These are phyloP conservation scores for Tetheella fluctuosa DNA, from an alignment of 2,888 invertebrate genomes.

Conservation along the genomic window DNA sequence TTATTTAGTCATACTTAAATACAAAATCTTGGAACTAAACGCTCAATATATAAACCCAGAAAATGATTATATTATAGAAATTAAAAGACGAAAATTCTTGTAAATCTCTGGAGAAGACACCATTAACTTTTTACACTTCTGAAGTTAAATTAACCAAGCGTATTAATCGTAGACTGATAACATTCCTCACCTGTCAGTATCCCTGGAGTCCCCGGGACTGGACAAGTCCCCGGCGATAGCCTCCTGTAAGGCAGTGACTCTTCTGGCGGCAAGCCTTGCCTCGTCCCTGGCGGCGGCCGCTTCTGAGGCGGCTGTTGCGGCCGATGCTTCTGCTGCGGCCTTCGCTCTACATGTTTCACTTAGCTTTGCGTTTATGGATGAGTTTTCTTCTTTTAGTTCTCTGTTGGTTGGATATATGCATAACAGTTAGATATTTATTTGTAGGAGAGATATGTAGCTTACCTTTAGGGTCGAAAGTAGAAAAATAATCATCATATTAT, in stretches of 20 bases:
- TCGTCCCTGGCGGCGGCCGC: constrained; percentile 90
- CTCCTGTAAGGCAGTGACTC: constrained; percentile 95
- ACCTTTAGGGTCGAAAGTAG: too few species aligned
- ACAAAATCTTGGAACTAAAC: too few species aligned
- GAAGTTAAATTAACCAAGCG: too few species aligned
- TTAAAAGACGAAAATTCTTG: too few species aligned
- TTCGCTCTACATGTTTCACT: constrained; percentile 89
- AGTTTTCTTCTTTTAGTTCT: constrained; percentile 92
- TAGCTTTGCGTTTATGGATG: constrained; percentile 88
- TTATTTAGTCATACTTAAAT: background rate
- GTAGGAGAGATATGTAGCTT: too few species aligned
- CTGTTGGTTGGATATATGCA: constrained; percentile 51
- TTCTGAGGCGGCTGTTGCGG: constrained; percentile 89
- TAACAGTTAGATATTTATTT: too few species aligned
- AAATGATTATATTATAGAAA: too few species aligned
- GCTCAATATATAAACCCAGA: too few species aligned
- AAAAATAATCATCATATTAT: too few species aligned
- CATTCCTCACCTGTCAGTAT: constrained; percentile 82
- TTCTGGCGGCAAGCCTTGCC: constrained; percentile 92
- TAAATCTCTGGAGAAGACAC: too few species aligned
- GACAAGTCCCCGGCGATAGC: constrained; percentile 95
- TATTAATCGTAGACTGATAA: too few species aligned
- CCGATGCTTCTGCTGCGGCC: constrained; percentile 90
- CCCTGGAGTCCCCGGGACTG: constrained; percentile 85
- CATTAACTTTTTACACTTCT: too few species aligned